phyloP scores from a whole-genome alignment of 2,888 invertebrate genomes.

The Monopis laevigella region DNA sequence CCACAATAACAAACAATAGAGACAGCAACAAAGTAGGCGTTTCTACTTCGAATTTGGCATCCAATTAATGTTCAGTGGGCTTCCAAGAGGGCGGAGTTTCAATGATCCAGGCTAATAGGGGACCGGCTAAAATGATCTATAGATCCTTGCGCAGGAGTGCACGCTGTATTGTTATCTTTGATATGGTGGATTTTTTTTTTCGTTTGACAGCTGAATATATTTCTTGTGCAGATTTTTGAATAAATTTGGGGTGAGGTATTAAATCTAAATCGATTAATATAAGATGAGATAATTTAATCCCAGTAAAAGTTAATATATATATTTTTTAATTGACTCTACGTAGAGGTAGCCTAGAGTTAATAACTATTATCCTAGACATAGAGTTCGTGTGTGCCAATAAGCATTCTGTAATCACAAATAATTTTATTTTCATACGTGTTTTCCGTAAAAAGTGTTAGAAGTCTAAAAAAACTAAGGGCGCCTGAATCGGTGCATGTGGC shows the following conservation, averaged over 20 bases:
- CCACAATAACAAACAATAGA: conserved; percentile 23
- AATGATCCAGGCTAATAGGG: conserved; percentile 56
- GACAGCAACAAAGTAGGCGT: conserved; percentile 43
- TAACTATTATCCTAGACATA: too few species aligned
- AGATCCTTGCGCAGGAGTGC: conserved; percentile 44
- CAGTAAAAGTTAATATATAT: too few species aligned
- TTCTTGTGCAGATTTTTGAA: conserved; percentile 20
- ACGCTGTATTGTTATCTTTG: conserved; percentile 57
- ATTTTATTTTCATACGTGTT: too few species aligned
- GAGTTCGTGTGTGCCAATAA: too few species aligned
- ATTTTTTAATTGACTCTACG: too few species aligned
- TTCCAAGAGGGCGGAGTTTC: conserved; percentile 52
- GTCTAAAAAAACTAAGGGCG: too few species aligned
- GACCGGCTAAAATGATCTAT: conserved; percentile 63
- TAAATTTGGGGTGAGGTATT: conserved; percentile 1
- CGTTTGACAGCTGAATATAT: conserved; percentile 13
- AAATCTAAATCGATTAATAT: too few species aligned
- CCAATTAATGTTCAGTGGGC: conserved; percentile 67
- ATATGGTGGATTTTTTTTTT: conserved; percentile 35
- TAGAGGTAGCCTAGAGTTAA: too few species aligned
- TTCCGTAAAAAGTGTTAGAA: too few species aligned
- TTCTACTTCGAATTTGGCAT: conserved; percentile 45
- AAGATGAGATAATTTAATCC: too few species aligned
- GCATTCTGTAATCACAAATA: too few species aligned
- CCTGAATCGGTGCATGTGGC: too few species aligned